A percentile compares a stretch with the other conserved stretches of the same genome.
Evolutionary conservation across 2,888 invertebrate genomes (phyloP).

Genomic region (Scaptomyza flava): DNA sequence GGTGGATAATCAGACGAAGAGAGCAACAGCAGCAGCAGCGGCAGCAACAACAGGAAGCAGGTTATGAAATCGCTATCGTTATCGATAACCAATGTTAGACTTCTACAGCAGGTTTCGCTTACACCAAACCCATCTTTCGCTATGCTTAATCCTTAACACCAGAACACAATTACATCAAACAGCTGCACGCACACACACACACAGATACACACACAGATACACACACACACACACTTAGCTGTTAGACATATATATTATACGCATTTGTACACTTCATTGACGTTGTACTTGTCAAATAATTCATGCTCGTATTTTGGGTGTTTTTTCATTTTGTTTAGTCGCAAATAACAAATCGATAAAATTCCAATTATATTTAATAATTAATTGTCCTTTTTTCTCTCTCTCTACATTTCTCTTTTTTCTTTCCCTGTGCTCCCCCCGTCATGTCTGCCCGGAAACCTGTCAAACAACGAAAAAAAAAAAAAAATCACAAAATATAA

Average conservation of each 20-base stretch:
- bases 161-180: slow-evolving; percentile 12
- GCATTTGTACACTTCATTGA: slow-evolving; percentile 64
- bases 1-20: slow-evolving; percentile 4
- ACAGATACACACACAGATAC: slow-evolving; percentile 21
- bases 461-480: slow-evolving; percentile 18
- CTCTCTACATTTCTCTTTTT: slow-evolving; percentile 34
- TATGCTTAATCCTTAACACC: slow-evolving; percentile 32
- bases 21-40: slow-evolving; percentile 10
- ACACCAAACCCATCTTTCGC: slow-evolving; percentile 50
- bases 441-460: slow-evolving; percentile 8
- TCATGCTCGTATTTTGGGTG: slow-evolving; percentile 77
- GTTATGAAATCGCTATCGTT: slow-evolving; percentile 35
- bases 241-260: slow-evolving; percentile 32
- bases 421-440: slow-evolving; percentile 22
- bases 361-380: slow-evolving; percentile 79
- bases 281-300: slow-evolving; percentile 76
- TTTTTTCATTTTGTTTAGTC: slow-evolving; percentile 76
- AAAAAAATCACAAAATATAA: not conserved
- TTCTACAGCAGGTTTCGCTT: slow-evolving; percentile 35
- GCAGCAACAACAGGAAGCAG: slow-evolving; percentile 31
- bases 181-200: slow-evolving; percentile 13
- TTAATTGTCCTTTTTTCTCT: slow-evolving; percentile 50
- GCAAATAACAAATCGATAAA: slow-evolving; percentile 77
- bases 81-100: slow-evolving; percentile 34
- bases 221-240: slow-evolving; percentile 34